Evolutionary conservation across 2,888 invertebrate genomes (phyloP), one percentile per base, ranked within the genome.

Genomic region (Ophion ellenae): DNA sequence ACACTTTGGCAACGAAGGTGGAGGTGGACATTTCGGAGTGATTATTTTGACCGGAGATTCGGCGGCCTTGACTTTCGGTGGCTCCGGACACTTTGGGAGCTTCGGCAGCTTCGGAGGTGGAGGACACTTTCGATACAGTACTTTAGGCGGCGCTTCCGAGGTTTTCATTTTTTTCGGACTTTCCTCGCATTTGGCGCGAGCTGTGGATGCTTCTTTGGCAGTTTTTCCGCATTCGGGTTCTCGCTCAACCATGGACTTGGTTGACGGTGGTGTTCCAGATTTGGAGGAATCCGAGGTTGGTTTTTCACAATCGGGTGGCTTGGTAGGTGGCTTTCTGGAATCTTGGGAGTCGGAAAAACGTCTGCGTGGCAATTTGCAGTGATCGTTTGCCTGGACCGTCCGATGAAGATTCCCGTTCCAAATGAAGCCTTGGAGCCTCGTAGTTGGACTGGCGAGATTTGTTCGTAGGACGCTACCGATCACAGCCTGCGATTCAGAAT

Each of bases 401-500:
- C 11, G 14, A 53, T 32, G 70, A 40, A 10, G 57, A 61, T 75
- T 74, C 20, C 45, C 59, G 9, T 53, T 79, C 81, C 77, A 74
- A n/a, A 67, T 78, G 17, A 73, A 20, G n/a, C 14, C 32, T 17
- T 53, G 14, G 45, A 45, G 20, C 53, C 20, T 80, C 28, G 17
- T 1, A 11, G 59, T 17, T 24, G 14, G 53, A n/a, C 24, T 70
- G 40, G 28, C 76, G 20, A 70, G 69, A 61, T 11, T 67, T 11
- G 69, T 47, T 20, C 20, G 73, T 14, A 45, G 57, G 59, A 57
- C 6, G 20, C 53, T 87, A 86, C 28, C 45, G 67, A 61, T 83
- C 83, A 61, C 81, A 69, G 85, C 87, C 88, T 88, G 88, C 80
- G 88, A 84, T 87, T 88, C 77, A 88, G 83, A 88, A 87, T 75